A percentile compares a stretch with the other conserved stretches of the same genome.
Conservation (phyloP, 2,888 invertebrate species). For the Andrena fulva region DNA sequence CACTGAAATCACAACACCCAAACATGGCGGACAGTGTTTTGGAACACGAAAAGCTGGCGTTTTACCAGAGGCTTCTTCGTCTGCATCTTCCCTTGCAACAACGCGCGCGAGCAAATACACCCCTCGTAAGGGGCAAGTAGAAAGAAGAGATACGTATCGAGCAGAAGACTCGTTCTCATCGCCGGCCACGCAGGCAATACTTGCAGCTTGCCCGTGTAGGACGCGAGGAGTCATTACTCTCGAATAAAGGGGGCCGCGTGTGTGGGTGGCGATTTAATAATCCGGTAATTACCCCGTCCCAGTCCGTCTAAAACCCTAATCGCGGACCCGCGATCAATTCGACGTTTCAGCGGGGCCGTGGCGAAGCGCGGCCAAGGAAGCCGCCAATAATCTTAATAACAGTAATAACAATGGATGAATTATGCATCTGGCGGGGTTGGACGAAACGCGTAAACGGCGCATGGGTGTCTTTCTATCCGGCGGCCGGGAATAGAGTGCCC, state of each 20-base stretch:
- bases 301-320: constrained; percentile 59
- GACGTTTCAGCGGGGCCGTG: constrained; percentile 39
- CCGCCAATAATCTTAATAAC: constrained; percentile 60
- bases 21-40: too few species aligned
- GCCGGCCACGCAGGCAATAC: too few species aligned
- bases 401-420: constrained; percentile 46
- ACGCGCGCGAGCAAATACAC: not conserved
- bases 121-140: not conserved
- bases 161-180: constrained; percentile 28
- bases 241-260: constrained; percentile 10
- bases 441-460: constrained; percentile 36
- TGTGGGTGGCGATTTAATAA: constrained; percentile 71
- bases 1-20: too few species aligned
- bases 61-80: not conserved
- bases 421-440: constrained; percentile 31
- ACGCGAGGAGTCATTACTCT: constrained; percentile 55
- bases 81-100: not conserved
- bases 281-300: constrained; percentile 65
- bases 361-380: constrained; percentile 46
- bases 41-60: not conserved
- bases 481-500: not conserved
- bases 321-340: constrained; percentile 49
- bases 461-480: constrained; percentile 12
- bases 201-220: constrained; percentile 48
- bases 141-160: constrained; percentile 27